These are phyloP conservation scores for Prunella strophiata DNA, from an alignment of 2,797 vertebrate species.

Conservation along the genomic window DNA sequence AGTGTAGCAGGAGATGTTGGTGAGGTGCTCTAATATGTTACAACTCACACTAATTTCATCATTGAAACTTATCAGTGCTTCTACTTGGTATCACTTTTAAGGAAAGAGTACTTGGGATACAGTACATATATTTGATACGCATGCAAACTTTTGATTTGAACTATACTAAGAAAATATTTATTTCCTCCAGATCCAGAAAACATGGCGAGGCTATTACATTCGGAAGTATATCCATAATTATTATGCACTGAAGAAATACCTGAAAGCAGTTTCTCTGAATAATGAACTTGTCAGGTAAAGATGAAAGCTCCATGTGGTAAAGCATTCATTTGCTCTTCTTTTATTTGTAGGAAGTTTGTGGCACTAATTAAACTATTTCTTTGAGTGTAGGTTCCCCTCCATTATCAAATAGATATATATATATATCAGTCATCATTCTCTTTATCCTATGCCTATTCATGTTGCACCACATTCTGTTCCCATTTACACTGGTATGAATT, in stretches of 20 bases:
- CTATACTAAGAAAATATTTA: slow-evolving; percentile 40
- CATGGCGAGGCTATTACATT: slow-evolving; percentile 88
- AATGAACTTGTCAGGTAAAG: slow-evolving; percentile 89
- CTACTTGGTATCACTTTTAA: neutral
- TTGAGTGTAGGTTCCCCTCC: neutral
- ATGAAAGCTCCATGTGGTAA: neutral
- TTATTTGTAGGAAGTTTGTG: slow-evolving; percentile 24
- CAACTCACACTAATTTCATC: neutral
- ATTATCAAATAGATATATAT: neutral
- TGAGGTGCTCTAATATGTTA: neutral
- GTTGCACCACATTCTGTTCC: neutral
- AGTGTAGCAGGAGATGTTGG: neutral
- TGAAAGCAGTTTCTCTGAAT: slow-evolving; percentile 81
- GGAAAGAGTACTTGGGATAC: neutral
- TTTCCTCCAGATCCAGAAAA: slow-evolving; percentile 87
- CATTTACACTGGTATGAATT: neutral
- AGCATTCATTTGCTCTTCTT: neutral
- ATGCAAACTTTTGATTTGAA: neutral
- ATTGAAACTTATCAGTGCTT: neutral
- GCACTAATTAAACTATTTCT: slow-evolving; percentile 5
- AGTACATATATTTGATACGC: neutral
- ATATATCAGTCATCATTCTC: neutral
- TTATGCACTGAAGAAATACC: slow-evolving; percentile 86
- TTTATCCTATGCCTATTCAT: neutral
- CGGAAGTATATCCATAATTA: slow-evolving; percentile 90